phyloP scores from a whole-genome alignment of 2,113 vertebrate species.

The Melozone crissalis region DNA sequence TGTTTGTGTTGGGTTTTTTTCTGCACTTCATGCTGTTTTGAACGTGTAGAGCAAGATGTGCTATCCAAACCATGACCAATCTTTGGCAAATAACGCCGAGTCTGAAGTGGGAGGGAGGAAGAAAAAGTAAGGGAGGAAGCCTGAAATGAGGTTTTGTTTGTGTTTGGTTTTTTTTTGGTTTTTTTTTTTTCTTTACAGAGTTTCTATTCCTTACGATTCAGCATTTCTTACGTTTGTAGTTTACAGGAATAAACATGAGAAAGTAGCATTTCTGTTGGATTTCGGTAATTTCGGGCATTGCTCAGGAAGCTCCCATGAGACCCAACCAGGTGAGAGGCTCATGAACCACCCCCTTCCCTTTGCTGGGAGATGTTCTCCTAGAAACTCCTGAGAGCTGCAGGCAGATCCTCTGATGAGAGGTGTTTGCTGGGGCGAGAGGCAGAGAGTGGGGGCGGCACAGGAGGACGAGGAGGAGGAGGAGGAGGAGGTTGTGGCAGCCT shows the following conservation, averaged over 20 bases:
- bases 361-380: background rate
- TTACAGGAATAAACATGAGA: constrained; percentile 54
- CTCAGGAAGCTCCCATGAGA: constrained; percentile 3
- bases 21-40: constrained; percentile 39
- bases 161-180: background rate
- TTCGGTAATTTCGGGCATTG: background rate
- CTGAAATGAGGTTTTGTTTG: background rate
- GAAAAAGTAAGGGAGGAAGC: constrained; percentile 12
- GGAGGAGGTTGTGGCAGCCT: background rate
- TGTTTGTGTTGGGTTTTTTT: constrained; percentile 27
- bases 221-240: constrained; percentile 43
- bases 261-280: constrained; percentile 43
- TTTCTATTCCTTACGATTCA: constrained; percentile 29
- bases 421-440: background rate
- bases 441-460: background rate
- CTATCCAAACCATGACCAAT: constrained; percentile 39
- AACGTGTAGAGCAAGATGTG: constrained; percentile 29
- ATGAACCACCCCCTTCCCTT: background rate
- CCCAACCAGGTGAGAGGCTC: constrained; percentile 21
- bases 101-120: constrained; percentile 16
- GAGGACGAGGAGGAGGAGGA: background rate
- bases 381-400: background rate
- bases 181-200: background rate
- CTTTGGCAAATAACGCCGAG: constrained; percentile 5
- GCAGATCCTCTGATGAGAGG: background rate